Base-by-base conservation (phyloP, 2,888 invertebrate genomes). In the Megamerina dolium region DNA sequence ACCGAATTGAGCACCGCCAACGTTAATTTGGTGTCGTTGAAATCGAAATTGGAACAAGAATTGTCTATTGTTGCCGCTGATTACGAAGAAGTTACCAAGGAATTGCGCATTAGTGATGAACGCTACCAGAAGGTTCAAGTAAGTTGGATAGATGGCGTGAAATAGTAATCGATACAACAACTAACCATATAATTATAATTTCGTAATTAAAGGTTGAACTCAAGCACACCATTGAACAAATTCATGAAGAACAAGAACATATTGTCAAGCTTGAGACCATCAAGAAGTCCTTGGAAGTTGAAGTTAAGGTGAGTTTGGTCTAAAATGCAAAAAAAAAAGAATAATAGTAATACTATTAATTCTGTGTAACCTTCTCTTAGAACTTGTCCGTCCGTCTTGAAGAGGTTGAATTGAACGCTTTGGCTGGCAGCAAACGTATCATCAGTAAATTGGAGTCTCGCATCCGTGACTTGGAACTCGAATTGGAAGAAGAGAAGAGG, bases 71-170 rank as follows among this genome's bases (percentile, higher is more conserved):
- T 97, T 61, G 89, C 94, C 58, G 83, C 90, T 59, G 97, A 99
- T 75, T 92, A 97, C 73, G 97, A 99, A 70, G 99, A 99, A 75
- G 89, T 96, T 68, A 89, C 90, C 73, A 92, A 92, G 76, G 94
- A 95, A 74, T 79, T 95, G 66, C 86, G 89, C 74, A 82, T 92
- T 60, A 83, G 84, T 66, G 95, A 95, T 70, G 95, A 95, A 75
- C 87, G 93, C 75, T 93, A 83, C 80, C 93, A 93, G 77, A 87
- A 92, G 71, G 87, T 92, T 56, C 78, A 82, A 76, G 81, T 81
- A 68, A 55, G 58, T 53, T 9, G 9, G 38, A 13, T 10, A 9
- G 5, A 13, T 2, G 12, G 1, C 12, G 1, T 16, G 2, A 18
- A 18, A 18, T 40, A 8, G 30, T 13, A 20, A 19, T 10, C 4